Base-by-base conservation (phyloP, 2,113 vertebrate species). In the Oriolus oriolus region DNA sequence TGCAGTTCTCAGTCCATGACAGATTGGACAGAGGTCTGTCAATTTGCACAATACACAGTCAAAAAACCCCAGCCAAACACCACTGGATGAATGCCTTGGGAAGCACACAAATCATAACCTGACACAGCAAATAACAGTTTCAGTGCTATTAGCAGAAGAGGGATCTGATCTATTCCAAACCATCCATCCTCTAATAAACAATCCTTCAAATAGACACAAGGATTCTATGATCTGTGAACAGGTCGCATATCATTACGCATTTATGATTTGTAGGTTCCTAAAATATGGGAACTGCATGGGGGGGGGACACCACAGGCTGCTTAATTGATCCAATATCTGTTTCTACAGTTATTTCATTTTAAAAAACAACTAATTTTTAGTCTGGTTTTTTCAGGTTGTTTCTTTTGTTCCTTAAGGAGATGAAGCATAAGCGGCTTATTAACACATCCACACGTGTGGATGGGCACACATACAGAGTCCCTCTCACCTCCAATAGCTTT, bases 401-500 rank as follows among this genome's bases (percentile, higher is more conserved):
- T 27, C 28, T 52, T 94, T 63, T 50, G 12, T 66, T 94, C 79
- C 44, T 39, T 47, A 56, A 87, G 35, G 57, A 95, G 91, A 71
- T 79, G 7, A 87, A 91, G 41, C 47, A 82, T 78, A 74, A 89
- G 53, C 65, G 79, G 26, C 6, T 87, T 47, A 79, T 78, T 79
- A 78, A 75, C 33, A 47, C 20, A 84, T 20, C 27, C n/a, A 64
- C 44, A 35, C 0, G 0, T 19, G 21, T 56, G n/a, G 21, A 45
- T 75, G 57, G 20, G 14, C 39, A 37, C 16, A 74, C 11, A 64
- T 68, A 52, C 2, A 23, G 12, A 21, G 10, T 37, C 11, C 35
- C 28, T n/a, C 70, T 79, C 35, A 61, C 47, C 33, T 90, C 66
- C 90, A 71, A 19, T 2, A 64, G 35, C 35, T 75, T 93, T 79